Evolutionary conservation across 53 echinoderm and acorn worm species (phyloP), one percentile per base, ranked within the genome.

Genomic region (Antedon mediterranea): DNA sequence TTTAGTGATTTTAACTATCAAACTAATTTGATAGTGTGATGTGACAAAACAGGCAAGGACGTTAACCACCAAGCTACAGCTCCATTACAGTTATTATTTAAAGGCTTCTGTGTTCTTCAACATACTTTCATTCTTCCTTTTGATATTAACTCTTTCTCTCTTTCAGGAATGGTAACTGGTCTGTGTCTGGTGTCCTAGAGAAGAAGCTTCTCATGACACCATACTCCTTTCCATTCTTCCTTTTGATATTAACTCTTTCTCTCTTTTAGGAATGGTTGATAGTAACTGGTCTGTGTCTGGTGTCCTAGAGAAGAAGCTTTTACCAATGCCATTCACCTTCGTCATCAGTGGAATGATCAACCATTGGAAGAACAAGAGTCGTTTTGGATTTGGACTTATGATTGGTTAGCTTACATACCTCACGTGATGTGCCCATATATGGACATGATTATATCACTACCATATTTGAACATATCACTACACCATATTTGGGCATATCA

Each of bases 251-350:
- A 37, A 32, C 31, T 29, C 0, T n/a, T 34, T 1, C 76, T 76
- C 31, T n/a, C 30, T 31, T 30, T 18, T 86, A 98, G 92, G 98
- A 28, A 92, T 89, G 90, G 76, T 98, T 76, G 98, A 98, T 73
- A 84, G 92, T 32, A 98, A 98, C 85, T 98, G 98, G 98, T 90
- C 92, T 41, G 98, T 98, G 30, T 90, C 92, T 9, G 98, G 85
- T 28, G 86, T 88, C 8, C 73, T 98, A 74, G 98, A 98, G 83
- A 98, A 98, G 86, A 88, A 85, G 77, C 81, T 98, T 43, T 92
- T 90, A 43, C 90, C 92, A 0, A 84, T 93, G 71, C 98, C 98
- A 11, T 98, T 98, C 85, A 88, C 92, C 5, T 98, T 98, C 76
- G 84, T 92, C 32, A 77, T 98, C 20, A 98, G 98, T 28, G 92